Evolutionary conservation across 2,888 invertebrate genomes (phyloP).

Genomic region (Syrphus vitripennis): DNA sequence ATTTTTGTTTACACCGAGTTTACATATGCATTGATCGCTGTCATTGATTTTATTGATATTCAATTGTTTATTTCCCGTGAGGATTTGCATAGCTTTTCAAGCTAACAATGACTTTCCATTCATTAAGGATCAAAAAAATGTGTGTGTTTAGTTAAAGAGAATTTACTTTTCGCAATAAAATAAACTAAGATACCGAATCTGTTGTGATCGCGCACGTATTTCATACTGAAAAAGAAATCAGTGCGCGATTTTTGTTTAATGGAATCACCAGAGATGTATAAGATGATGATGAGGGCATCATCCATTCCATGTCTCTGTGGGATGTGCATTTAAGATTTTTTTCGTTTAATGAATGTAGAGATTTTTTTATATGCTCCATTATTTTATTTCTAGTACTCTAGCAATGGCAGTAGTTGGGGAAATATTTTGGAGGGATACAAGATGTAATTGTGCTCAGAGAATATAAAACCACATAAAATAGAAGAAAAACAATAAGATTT

Average conservation of each 20-base stretch:
- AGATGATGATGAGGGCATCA: conserved; percentile 48
- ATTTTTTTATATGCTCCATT: conserved; percentile 4
- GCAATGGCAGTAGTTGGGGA: neutral
- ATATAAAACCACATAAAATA: too few relatives aligned
- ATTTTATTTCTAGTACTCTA: conserved; percentile 9
- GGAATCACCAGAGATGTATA: conserved; percentile 36
- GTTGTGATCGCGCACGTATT: conserved; percentile 76
- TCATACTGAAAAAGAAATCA: conserved; percentile 75
- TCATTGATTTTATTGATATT: conserved; percentile 68
- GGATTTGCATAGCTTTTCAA: conserved; percentile 26
- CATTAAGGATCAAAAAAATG: neutral
- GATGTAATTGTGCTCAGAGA: too few relatives aligned
- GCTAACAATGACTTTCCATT: neutral
- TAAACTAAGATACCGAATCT: conserved; percentile 64
- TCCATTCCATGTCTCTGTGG: conserved; percentile 40
- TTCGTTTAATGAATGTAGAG: conserved; percentile 36
- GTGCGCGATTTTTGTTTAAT: conserved; percentile 46
- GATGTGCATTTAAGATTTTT: conserved; percentile 52
- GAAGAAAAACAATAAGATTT: too few relatives aligned
- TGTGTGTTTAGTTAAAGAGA: neutral
- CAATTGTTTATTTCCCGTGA: conserved; percentile 51
- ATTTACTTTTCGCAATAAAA: neutral
- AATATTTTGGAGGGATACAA: neutral
- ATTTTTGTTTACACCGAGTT: conserved; percentile 78
- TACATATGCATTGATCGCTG: conserved; percentile 68